phyloP scores from a whole-genome alignment of 2,888 invertebrate genomes.

The Melanostoma scalare region DNA sequence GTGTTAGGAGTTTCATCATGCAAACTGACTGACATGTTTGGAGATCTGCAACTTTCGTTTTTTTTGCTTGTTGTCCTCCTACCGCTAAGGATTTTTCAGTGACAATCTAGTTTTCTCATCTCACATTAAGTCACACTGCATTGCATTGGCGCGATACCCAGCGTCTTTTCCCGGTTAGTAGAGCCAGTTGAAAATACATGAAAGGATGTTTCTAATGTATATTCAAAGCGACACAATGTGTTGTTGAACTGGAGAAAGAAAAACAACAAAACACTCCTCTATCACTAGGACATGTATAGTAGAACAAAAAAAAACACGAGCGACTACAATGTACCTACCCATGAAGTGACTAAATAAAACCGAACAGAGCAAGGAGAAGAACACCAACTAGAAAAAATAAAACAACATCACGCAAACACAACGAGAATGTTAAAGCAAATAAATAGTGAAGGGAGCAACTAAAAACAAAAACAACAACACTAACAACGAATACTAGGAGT shows the following conservation, averaged over 20 bases:
- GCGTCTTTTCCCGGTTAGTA: neutral
- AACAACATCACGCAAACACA: neutral
- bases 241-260: conserved; percentile 41
- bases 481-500: neutral
- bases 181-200: conserved; percentile 3
- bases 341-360: conserved; percentile 45
- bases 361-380: conserved; percentile 12
- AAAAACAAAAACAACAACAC: conserved; percentile 3
- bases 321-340: conserved; percentile 9
- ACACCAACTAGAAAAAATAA: conserved; percentile 10
- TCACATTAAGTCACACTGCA: conserved; percentile 29
- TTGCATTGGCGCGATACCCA: neutral
- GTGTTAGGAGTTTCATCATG: conserved; percentile 43
- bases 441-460: neutral
- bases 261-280: conserved; percentile 11
- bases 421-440: neutral
- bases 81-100: conserved; percentile 30
- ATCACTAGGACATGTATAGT: conserved; percentile 7
- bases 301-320: conserved; percentile 4
- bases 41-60: neutral
- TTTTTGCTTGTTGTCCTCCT: neutral
- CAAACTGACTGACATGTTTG: conserved; percentile 47
- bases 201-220: conserved; percentile 12
- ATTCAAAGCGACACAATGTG: conserved; percentile 49
- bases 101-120: conserved; percentile 46